A percentile compares a stretch with the other conserved stretches of the same genome.
These are phyloP conservation scores for Tiliqua scincoides DNA, from an alignment of 2,113 vertebrate species.

Conservation along the genomic window DNA sequence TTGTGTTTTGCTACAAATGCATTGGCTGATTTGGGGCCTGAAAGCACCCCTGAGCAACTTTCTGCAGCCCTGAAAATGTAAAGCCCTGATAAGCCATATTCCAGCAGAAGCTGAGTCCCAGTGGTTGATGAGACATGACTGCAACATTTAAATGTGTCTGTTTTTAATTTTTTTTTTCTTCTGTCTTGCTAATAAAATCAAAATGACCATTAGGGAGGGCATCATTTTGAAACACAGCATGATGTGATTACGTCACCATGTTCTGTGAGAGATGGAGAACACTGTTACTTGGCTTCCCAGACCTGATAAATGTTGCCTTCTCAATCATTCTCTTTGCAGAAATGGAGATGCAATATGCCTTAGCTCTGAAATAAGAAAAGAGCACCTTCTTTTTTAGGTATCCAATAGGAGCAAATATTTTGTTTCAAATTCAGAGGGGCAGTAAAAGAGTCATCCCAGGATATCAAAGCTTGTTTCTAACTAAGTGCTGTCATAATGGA, in stretches of 20 bases:
- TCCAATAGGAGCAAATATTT: constrained; percentile 5
- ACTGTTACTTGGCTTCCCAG: neutral
- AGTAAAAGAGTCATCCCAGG: constrained; percentile 21
- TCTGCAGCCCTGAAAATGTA: neutral
- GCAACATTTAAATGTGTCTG: neutral
- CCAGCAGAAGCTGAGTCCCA: neutral
- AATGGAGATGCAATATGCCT: neutral
- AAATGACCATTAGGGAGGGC: neutral
- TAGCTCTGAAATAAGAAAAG: neutral
- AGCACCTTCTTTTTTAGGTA: constrained; percentile 16
- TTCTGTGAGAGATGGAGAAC: rapidly evolving
- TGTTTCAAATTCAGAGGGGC: neutral
- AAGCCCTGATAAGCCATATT: neutral
- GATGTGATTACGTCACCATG: neutral
- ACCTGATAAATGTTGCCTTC: neutral
- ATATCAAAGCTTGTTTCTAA: neutral
- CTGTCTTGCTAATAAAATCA: neutral
- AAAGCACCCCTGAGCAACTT: neutral
- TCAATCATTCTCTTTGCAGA: neutral
- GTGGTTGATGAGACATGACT: neutral
- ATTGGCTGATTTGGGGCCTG: neutral
- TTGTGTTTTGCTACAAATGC: neutral
- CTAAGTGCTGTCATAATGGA: neutral
- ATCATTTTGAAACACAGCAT: rapidly evolving
- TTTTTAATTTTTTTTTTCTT: rapidly evolving